These are phyloP conservation scores for Poecilobothrus nobilitatus DNA, from an alignment of 2,888 invertebrate species.

Conservation along the genomic window DNA sequence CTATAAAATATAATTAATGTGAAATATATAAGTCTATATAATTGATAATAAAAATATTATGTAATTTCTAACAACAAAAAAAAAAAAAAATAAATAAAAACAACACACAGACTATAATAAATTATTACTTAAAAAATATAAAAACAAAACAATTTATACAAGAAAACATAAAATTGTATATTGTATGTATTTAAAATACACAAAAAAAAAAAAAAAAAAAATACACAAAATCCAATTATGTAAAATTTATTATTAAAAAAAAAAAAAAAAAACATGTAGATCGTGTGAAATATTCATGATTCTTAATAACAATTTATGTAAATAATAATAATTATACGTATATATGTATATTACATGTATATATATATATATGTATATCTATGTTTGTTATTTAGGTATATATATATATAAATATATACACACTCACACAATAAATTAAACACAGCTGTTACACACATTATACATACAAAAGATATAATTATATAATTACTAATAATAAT, in stretches of 20 bases:
- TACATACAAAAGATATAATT: neutral
- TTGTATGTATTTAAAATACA: too few relatives aligned
- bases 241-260: slow-evolving; percentile 10
- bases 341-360: slow-evolving; percentile 22
- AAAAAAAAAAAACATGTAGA: slow-evolving; percentile 17
- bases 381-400: slow-evolving; percentile 1
- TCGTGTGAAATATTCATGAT: too few relatives aligned
- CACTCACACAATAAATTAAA: slow-evolving; percentile 20
- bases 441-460: neutral
- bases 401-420: slow-evolving; percentile 21
- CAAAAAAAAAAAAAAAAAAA: slow-evolving; percentile 18
- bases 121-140: too few relatives aligned
- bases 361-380: slow-evolving; percentile 22
- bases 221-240: slow-evolving; percentile 15
- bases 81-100: slow-evolving; percentile 22
- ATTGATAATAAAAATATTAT: slow-evolving; percentile 14
- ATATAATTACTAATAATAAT: neutral
- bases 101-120: slow-evolving; percentile 21
- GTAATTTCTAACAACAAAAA: slow-evolving; percentile 17
- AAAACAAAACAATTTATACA: slow-evolving; percentile 8
- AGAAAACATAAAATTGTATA: slow-evolving; percentile 19
- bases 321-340: too few relatives aligned
- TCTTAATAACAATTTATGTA: slow-evolving; percentile 18
- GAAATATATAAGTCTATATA: slow-evolving; percentile 20
- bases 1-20: neutral